Base-by-base conservation (phyloP, 92 coral and sea anemone species). In the Phymanthus crucifer region DNA sequence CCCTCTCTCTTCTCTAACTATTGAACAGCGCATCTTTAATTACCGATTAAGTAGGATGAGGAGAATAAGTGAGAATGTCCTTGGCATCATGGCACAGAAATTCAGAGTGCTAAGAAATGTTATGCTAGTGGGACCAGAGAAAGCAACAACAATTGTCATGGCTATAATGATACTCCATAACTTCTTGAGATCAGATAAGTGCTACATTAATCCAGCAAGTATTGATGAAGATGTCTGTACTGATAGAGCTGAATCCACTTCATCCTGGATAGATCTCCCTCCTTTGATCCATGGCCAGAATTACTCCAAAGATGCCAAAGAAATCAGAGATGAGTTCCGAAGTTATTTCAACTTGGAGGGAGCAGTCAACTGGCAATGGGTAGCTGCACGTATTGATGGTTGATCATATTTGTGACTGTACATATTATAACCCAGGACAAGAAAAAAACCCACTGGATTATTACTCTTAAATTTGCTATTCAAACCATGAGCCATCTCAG, bases 21-120 rank as follows among this genome's bases (percentile, higher is more conserved):
- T 18, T 61, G 81, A 83, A 47, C 74, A 83, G 38, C 14, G 86
- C 16, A 57, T 61, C 18, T 84, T 67, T 21, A 84, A 84, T 27
- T 84, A 84, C 14, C 66, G 75, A 21, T 45, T 83, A 3, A 74
- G 74, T 3, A 40, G 86, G 14, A 83, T 73, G 66, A 75, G 86
- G 56, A 36, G 74, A 26, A 83, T 83, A 8, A 74, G 68, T 1
- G 74, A 83, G 35, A 74, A 83, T 74, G 86, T 64, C 12, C 75
- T 83, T 75, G 86, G 81, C 26, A 74, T 83, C 17, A 37, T 73
- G 21, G 85, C 73, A 52, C 73, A 67, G 74, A 72, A 45, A 78
- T 82, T 66, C 81, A 27, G 78, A 73, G 37, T 83, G 13, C 40
- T 82, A 14, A 74, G 80, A 37, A 10, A 17, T 5, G 4, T 21